phyloP scores from a whole-genome alignment of 2,113 vertebrate genomes.

The Montifringilla adamsi region DNA sequence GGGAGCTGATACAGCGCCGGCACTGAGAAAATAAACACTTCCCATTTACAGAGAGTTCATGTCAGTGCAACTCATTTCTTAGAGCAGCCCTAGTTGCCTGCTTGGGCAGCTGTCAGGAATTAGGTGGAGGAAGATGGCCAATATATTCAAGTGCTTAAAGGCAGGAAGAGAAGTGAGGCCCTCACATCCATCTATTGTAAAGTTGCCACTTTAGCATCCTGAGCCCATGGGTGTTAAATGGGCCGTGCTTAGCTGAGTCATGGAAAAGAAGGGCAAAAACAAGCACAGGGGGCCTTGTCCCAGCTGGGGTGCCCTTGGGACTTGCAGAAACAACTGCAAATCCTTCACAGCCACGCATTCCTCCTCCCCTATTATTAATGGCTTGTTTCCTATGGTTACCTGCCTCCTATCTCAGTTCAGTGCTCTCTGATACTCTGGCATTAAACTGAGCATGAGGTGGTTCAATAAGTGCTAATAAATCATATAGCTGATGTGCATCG shows the following conservation, averaged over 20 bases:
- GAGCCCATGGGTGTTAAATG: constrained; percentile 56
- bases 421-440: neutral
- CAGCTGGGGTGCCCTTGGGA: constrained; percentile 21
- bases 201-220: constrained; percentile 68
- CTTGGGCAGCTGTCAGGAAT: constrained; percentile 64
- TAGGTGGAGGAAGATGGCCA: constrained; percentile 59
- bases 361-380: neutral
- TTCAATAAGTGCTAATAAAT: neutral
- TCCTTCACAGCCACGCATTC: neutral
- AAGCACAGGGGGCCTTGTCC: neutral
- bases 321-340: neutral
- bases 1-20: neutral
- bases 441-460: neutral
- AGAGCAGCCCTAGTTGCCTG: constrained; percentile 5
- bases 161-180: constrained; percentile 64
- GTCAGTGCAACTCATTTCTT: neutral
- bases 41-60: constrained; percentile 4
- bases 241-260: constrained; percentile 47
- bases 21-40: neutral
- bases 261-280: constrained; percentile 57
- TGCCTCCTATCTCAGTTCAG: neutral
- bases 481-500: rapidly evolving
- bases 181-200: constrained; percentile 69
- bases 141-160: constrained; percentile 50
- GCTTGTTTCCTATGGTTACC: neutral